These are phyloP conservation scores for Aurelia sp. DNA, from an alignment of 30 jellyfish, hydroid and myxozoan species.

Conservation along the genomic window DNA sequence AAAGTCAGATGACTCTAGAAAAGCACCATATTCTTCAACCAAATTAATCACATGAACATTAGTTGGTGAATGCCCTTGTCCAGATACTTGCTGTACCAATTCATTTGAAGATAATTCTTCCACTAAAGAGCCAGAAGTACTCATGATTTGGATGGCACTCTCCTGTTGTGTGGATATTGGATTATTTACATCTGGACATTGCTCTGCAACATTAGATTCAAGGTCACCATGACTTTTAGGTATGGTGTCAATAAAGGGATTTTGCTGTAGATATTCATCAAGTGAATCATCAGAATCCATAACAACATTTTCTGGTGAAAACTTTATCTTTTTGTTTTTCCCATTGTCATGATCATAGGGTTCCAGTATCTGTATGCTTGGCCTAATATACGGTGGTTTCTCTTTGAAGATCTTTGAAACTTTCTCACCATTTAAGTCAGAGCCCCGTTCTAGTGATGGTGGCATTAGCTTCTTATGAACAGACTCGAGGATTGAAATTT, in stretches of 20 bases:
- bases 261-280: slow-evolving; percentile 15
- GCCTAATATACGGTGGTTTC: slow-evolving; percentile 7
- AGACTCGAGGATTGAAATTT: no score
- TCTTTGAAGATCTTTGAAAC: slow-evolving; percentile 27
- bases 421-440: slow-evolving; percentile 30
- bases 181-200: no score
- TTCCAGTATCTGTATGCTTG: slow-evolving; percentile 10
- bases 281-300: slow-evolving; percentile 21
- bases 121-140: neutral
- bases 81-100: neutral
- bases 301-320: slow-evolving; percentile 19
- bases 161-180: no score
- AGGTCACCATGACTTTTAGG: neutral
- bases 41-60: slow-evolving; percentile 11
- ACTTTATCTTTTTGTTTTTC: slow-evolving; percentile 1
- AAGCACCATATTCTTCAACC: slow-evolving; percentile 38
- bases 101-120: slow-evolving; percentile 9
- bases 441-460: slow-evolving; percentile 26
- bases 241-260: slow-evolving; percentile 26
- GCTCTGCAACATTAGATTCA: no score
- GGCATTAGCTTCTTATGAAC: slow-evolving; percentile 40
- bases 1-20: slow-evolving; percentile 25
- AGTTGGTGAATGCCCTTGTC: slow-evolving; percentile 8
- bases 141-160: no score
- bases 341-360: slow-evolving; percentile 10